These are phyloP conservation scores for Rhynchophorus ferrugineus DNA, from an alignment of 1,140 invertebrate genomes.

Conservation along the genomic window DNA sequence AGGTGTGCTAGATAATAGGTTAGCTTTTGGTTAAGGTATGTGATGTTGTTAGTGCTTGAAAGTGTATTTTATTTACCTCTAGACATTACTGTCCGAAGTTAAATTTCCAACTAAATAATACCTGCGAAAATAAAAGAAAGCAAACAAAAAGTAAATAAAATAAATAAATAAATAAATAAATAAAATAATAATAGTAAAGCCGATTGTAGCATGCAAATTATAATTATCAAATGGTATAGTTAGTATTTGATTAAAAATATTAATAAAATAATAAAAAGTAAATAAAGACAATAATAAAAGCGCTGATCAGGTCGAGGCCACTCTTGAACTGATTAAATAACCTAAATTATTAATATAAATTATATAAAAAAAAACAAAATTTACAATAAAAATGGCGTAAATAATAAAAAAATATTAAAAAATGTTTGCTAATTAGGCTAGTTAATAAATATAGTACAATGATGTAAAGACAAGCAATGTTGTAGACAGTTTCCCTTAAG, in stretches of 20 bases:
- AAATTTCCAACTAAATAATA: slow-evolving; percentile 24
- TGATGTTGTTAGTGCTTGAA: slow-evolving; percentile 21
- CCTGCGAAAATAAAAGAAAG: slow-evolving; percentile 27
- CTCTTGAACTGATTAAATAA: not conserved
- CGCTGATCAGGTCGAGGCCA: not conserved
- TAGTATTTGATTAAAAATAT: slow-evolving; percentile 14
- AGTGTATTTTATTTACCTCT: slow-evolving; percentile 25
- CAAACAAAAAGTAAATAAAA: slow-evolving; percentile 13
- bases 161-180: slow-evolving; percentile 14
- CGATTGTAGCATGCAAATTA: no score
- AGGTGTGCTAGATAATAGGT: slow-evolving; percentile 19
- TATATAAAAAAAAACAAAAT: not conserved
- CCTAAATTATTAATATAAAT: not conserved
- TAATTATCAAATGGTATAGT: no score
- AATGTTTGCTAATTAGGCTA: not conserved
- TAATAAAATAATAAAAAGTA: slow-evolving; percentile 9
- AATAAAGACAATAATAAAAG: not conserved
- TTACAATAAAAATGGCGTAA: not conserved
- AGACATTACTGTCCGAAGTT: slow-evolving; percentile 16
- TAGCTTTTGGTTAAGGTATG: slow-evolving; percentile 21
- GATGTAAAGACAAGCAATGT: slow-evolving; percentile 6
- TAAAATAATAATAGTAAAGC: no score
- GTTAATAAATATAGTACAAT: not conserved
- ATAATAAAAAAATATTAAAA: not conserved
- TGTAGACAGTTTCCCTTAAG: slow-evolving; percentile 2